Conservation (phyloP, 2,888 invertebrate genomes). For the Gortyna flavago region DNA sequence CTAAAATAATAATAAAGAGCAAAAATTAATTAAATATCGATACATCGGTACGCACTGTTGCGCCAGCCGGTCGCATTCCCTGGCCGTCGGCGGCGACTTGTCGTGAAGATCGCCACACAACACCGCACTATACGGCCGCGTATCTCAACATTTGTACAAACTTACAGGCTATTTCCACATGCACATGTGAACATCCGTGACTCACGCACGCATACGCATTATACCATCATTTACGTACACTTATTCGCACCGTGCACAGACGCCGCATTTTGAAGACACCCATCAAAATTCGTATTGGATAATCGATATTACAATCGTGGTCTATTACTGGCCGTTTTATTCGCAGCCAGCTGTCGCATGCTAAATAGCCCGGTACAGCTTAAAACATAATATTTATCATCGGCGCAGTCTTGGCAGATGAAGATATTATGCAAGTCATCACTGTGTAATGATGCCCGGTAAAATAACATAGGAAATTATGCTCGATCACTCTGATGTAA, state of each 20-base stretch:
- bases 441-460: slow-evolving; percentile 62
- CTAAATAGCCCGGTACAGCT: slow-evolving; percentile 61
- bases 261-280: slow-evolving; percentile 75
- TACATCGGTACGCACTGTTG: slow-evolving; percentile 81
- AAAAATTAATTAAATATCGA: slow-evolving; percentile 72
- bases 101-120: slow-evolving; percentile 82
- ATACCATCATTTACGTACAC: slow-evolving; percentile 80
- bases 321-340: slow-evolving; percentile 70
- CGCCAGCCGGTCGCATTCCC: slow-evolving; percentile 89
- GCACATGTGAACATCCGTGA: slow-evolving; percentile 87
- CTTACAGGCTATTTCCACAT: slow-evolving; percentile 86
- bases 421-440: slow-evolving; percentile 76
- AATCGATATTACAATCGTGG: slow-evolving; percentile 75
- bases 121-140: slow-evolving; percentile 71
- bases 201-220: slow-evolving; percentile 86
- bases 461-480: slow-evolving; percentile 65
- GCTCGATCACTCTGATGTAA: slow-evolving; percentile 67
- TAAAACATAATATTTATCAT: slow-evolving; percentile 64
- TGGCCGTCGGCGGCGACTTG: slow-evolving; percentile 82
- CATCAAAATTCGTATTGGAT: slow-evolving; percentile 80
- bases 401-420: slow-evolving; percentile 60
- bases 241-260: slow-evolving; percentile 74
- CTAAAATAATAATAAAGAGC: slow-evolving; percentile 19
- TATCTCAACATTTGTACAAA: slow-evolving; percentile 85
- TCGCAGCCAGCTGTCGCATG: slow-evolving; percentile 69